Evolutionary conservation across 2,113 vertebrate genomes (phyloP), one percentile per base, ranked within the genome.

Genomic region (Manacus vitellinus): DNA sequence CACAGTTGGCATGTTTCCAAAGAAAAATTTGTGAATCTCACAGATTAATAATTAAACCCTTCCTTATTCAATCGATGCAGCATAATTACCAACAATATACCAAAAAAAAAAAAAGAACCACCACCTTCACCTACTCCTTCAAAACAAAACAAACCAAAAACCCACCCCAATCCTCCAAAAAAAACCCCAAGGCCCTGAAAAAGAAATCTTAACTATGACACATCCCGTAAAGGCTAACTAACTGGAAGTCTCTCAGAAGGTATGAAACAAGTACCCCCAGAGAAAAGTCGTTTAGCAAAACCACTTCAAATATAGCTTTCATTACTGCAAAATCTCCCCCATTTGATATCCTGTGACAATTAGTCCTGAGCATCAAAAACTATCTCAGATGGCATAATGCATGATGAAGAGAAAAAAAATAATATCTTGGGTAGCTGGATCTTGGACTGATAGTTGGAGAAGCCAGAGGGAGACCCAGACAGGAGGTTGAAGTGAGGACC

Each of bases 31-130:
- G 47, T 93, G 85, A 93, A 59, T 94, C 73, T 95, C 52, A 61
- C 61, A 84, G 65, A 88, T 72, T 93, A 94, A 93, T 82, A 77
- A 92, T 77, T 92, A 91, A 94, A 95, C 12, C 11, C 27, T 92
- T 92, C 20, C n/a, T 93, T 67, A 77, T 51, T 87, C 74, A 92
- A 82, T 94, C 88, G 85, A 43, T 61, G 49, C 17, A 61, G 33
- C 31, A 39, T 82, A 85, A 96, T 83, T 90, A 81, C 28, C 49
- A 72, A 83, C 39, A 90, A 61, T 27, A 85, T 11, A 9, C 4
- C 23, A 61, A 55, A 59, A 37, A 49, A 31, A 22, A 6, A 28
- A 65, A 44, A 77, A 58, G 10, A 20, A 24, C 27, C 10, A 72
- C 15, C 10, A 19, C 19, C 23, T 78, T 89, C 44, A 87, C 24